Conservation (phyloP, 2,113 vertebrate species). For the Megalops atlanticus region DNA sequence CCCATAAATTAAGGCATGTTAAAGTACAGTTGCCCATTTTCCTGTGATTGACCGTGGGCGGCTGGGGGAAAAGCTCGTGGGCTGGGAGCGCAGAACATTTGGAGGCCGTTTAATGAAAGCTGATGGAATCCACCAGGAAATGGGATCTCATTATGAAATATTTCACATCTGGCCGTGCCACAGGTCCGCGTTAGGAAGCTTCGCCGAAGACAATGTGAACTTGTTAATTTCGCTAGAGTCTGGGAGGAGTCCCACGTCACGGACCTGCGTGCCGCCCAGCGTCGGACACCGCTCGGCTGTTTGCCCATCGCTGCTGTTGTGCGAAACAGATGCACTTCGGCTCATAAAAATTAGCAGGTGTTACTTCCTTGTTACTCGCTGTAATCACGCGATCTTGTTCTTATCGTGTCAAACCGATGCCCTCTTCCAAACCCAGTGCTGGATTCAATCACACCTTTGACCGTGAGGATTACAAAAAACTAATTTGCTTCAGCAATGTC, state of each 20-base stretch:
- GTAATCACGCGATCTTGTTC: not conserved
- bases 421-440: not conserved
- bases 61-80: not conserved
- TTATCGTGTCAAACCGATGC: constrained; percentile 11
- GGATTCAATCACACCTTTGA: constrained; percentile 6
- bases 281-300: constrained; percentile 6
- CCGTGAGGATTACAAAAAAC: not conserved
- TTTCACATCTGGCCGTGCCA: constrained; percentile 32
- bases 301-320: constrained; percentile 15
- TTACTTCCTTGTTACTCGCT: constrained; percentile 1
- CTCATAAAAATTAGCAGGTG: constrained; percentile 34
- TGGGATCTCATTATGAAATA: constrained; percentile 27
- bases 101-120: not conserved
- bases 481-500: constrained; percentile 3
- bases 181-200: not conserved
- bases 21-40: constrained; percentile 23
- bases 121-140: constrained; percentile 38
- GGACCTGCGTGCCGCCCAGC: not conserved
- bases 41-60: constrained; percentile 15
- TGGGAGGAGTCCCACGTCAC: constrained; percentile 35
- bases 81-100: constrained; percentile 3
- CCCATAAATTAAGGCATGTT: constrained; percentile 9
- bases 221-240: constrained; percentile 23
- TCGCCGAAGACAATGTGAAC: constrained; percentile 24
- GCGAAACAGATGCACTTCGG: constrained; percentile 1